Evolutionary conservation across 2,888 invertebrate species (phyloP).

Genomic region (Dryadula phaetusa): DNA sequence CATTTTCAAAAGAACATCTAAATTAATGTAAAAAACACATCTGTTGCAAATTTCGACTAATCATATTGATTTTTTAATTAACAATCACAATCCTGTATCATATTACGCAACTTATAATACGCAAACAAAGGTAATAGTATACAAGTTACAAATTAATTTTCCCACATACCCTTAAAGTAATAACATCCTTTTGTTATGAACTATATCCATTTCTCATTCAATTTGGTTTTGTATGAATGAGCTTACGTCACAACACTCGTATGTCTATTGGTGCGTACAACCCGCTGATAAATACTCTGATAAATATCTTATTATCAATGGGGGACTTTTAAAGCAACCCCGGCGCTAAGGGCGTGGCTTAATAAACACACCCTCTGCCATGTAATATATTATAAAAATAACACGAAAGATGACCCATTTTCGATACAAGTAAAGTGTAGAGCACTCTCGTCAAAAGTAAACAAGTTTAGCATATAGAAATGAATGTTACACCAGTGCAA

Average conservation of each 20-base stretch:
- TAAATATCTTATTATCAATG: slow-evolving; percentile 55
- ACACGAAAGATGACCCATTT: slow-evolving; percentile 29
- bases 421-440: neutral
- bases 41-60: slow-evolving; percentile 15
- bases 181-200: slow-evolving; percentile 78
- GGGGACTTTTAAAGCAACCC: slow-evolving; percentile 45
- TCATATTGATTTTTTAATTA: slow-evolving; percentile 45
- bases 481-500: slow-evolving; percentile 66
- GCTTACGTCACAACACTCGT: slow-evolving; percentile 76
- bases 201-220: slow-evolving; percentile 78
- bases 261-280: slow-evolving; percentile 64
- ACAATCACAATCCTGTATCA: slow-evolving; percentile 31
- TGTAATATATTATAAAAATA: slow-evolving; percentile 54
- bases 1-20: neutral
- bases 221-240: slow-evolving; percentile 72
- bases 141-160: slow-evolving; percentile 80
- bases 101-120: slow-evolving; percentile 30
- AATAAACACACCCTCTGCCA: slow-evolving; percentile 52
- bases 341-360: slow-evolving; percentile 58
- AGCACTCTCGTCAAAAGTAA: neutral
- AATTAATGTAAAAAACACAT: neutral
- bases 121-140: slow-evolving; percentile 58
- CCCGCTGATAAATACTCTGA: slow-evolving; percentile 60
- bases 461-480: slow-evolving; percentile 49
- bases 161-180: slow-evolving; percentile 82